Evolutionary conservation across 2,888 invertebrate genomes (phyloP).

Genomic region (Netelia fuscicornis): DNA sequence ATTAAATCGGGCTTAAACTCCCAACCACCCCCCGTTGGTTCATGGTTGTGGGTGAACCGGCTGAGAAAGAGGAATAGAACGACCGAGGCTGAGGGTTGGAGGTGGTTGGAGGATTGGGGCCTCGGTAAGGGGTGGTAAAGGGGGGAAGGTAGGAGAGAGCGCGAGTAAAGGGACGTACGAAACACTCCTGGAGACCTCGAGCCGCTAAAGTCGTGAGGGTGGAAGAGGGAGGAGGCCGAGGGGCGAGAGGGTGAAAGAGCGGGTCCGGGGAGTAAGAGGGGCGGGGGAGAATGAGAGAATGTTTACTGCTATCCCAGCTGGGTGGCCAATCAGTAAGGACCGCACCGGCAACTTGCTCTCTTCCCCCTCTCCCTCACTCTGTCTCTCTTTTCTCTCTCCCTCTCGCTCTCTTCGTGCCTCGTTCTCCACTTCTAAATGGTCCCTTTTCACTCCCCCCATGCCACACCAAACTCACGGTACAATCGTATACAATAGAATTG

Average conservation of each 20-base stretch:
- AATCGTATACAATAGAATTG: conserved; percentile 79
- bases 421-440: conserved; percentile 54
- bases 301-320: conserved; percentile 84
- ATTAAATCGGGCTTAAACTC: conserved; percentile 84
- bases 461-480: conserved; percentile 67
- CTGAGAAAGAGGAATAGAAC: conserved; percentile 54
- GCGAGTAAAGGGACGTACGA: conserved; percentile 45
- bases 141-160: neutral
- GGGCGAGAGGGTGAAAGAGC: conserved; percentile 57
- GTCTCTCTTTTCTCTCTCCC: conserved; percentile 14
- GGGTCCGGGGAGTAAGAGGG: conserved; percentile 12
- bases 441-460: conserved; percentile 56
- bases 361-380: neutral
- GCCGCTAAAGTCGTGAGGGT: neutral
- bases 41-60: conserved; percentile 62
- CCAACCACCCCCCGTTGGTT: conserved; percentile 37
- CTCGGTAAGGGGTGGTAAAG: too few relatives aligned
- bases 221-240: conserved; percentile 24
- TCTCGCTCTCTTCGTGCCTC: conserved; percentile 10
- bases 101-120: too few relatives aligned
- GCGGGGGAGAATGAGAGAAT: conserved; percentile 78
- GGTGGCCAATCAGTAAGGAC: conserved; percentile 82
- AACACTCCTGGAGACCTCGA: neutral
- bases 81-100: neutral
- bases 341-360: conserved; percentile 63